These are phyloP conservation scores for Ariolimax columbianus DNA, from an alignment of 2,888 invertebrate genomes.

Conservation along the genomic window DNA sequence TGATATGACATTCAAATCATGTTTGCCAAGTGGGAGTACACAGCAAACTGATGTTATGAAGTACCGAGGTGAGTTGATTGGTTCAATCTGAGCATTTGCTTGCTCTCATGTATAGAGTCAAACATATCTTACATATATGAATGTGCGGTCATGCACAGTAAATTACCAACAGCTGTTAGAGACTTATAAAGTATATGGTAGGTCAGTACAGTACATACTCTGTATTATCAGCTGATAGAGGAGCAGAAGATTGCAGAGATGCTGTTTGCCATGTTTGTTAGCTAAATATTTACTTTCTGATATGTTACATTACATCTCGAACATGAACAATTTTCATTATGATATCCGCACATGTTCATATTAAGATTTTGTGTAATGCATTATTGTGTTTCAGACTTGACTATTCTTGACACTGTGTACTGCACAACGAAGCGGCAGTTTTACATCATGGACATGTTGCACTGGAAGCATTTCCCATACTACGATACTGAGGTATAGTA, in stretches of 20 bases:
- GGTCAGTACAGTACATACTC: no score
- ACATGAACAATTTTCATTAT: no score
- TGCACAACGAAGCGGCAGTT: constrained; percentile 40
- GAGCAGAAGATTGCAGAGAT: not conserved
- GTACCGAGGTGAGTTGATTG: constrained; percentile 21
- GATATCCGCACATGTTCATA: no score
- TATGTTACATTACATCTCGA: not conserved
- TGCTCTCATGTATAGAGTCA: no score
- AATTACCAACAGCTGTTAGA: no score
- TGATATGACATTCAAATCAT: constrained; percentile 44
- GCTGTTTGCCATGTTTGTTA: not conserved
- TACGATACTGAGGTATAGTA: constrained; percentile 51
- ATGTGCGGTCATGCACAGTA: no score
- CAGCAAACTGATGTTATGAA: constrained; percentile 25
- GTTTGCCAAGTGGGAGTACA: constrained; percentile 44
- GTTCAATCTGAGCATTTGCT: not conserved
- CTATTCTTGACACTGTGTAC: constrained; percentile 52
- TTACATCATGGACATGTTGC: constrained; percentile 51
- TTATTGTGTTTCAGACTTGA: constrained; percentile 46
- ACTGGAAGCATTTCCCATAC: constrained; percentile 55
- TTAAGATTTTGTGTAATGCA: not conserved
- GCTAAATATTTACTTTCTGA: not conserved
- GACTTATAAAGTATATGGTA: no score
- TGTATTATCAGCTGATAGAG: no score
- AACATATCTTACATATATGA: no score